Base-by-base conservation (phyloP, 2,797 vertebrate species). In the Anomalospiza imberbis region DNA sequence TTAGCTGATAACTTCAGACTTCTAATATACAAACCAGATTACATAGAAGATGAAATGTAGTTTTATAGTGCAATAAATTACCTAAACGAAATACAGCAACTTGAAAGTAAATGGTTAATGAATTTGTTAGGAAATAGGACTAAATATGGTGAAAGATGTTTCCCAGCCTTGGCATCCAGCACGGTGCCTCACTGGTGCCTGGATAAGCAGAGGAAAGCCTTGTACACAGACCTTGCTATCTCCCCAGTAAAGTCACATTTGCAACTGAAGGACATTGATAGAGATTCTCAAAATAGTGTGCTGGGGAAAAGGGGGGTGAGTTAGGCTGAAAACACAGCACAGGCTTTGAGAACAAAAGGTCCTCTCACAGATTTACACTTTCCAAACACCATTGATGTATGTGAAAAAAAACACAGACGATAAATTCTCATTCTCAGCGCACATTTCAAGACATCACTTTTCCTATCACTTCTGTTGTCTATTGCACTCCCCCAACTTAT, bases 171-270 rank as follows among this genome's bases (percentile, higher is more conserved):
- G 97, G 94, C 91, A 94, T 31, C 65, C 62, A 78, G 61, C 42
- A 88, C 76, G 8, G 89, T 97, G 93, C 91, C 93, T 85, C 77
- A 13, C 77, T 94, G 77, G 74, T 85, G 94, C 67, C 78, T 88
- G 81, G 91, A 96, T 96, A 95, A 97, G 97, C 94, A 96, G 94
- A 95, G 89, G 94, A 98, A 98, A 98, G 97, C 98, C 98, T 99
- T 98, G 98, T 97, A 97, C 95, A 61, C 91, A 98, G 98, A 98
- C 98, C 98, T 99, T 99, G 98, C 98, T 97, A 95, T 96, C 97
- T 97, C 54, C 75, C 48, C 94, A 96, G 96, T 68, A 97, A 97
- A 97, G 97, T 93, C 87, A 2, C 93, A 97, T 96, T 92, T 96
- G 94, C 93, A 98, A 72, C 97, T 97, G 98, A 98, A 97, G 98